phyloP scores from a whole-genome alignment of 2,888 invertebrate species.

The Tyria jacobaeae region DNA sequence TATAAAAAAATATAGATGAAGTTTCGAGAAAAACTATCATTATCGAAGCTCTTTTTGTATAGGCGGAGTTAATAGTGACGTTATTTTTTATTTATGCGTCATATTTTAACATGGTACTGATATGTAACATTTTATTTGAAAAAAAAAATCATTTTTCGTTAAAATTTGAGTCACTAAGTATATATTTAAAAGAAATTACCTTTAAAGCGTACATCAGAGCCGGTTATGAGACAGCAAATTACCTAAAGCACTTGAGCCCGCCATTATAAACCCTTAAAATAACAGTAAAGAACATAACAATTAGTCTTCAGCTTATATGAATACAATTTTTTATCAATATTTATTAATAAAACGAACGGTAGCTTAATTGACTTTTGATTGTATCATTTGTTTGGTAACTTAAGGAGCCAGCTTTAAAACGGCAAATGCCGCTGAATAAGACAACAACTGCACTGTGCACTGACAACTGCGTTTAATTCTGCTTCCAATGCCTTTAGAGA shows the following conservation, averaged over 20 bases:
- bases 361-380: too few species aligned
- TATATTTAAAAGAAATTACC: neutral
- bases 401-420: neutral
- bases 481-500: too few species aligned
- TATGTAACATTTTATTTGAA: slow-evolving; percentile 38
- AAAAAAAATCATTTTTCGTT: neutral
- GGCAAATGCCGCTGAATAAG: neutral
- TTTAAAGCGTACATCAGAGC: neutral
- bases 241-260: neutral
- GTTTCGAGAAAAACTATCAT: slow-evolving; percentile 58
- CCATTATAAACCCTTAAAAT: neutral
- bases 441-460: neutral
- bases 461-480: too few species aligned
- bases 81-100: slow-evolving; percentile 51
- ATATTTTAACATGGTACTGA: slow-evolving; percentile 46
- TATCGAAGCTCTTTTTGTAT: slow-evolving; percentile 62
- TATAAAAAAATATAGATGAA: slow-evolving; percentile 57
- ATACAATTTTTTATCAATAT: too few species aligned
- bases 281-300: neutral
- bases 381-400: neutral
- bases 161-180: neutral
- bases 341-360: too few species aligned
- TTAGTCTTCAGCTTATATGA: too few species aligned
- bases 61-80: slow-evolving; percentile 49
- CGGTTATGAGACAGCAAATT: neutral